A percentile compares a stretch with the other conserved stretches of the same genome.
Conservation (phyloP, 2,797 vertebrate genomes). For the Nannoperca australis region DNA sequence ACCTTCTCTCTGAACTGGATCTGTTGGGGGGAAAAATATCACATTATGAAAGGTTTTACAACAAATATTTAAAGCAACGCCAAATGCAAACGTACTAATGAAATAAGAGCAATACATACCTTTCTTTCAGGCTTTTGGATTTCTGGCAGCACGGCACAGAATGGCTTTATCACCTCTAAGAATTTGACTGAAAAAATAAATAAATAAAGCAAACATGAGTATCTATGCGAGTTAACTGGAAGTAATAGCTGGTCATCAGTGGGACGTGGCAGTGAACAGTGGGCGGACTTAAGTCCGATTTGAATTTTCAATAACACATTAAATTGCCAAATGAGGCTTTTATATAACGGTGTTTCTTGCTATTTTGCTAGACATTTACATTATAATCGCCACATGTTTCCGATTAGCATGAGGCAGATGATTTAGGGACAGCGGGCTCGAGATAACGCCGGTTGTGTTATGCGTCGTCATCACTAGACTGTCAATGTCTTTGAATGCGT, state of each 20-base stretch:
- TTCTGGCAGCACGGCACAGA: constrained; percentile 96
- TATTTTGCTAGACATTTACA: not conserved
- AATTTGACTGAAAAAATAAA: constrained; percentile 92
- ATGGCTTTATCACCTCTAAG: constrained; percentile 98
- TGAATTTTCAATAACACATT: not conserved
- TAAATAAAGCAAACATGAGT: constrained; percentile 28
- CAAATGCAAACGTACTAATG: not conserved
- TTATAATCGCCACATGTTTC: rapidly evolving
- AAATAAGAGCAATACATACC: constrained; percentile 75
- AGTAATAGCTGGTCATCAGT: constrained; percentile 14
- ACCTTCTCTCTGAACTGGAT: constrained; percentile 99
- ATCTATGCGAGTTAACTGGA: not conserved
- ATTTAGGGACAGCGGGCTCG: not conserved
- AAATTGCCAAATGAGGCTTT: not conserved
- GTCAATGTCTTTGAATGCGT: constrained; percentile 78
- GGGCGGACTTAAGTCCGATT: constrained; percentile 41
- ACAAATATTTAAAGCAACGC: not conserved
- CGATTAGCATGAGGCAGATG: rapidly evolving
- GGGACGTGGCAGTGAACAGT: constrained; percentile 74
- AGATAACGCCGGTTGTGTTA: constrained; percentile 45
- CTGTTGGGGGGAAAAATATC: constrained; percentile 73
- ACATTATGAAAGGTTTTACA: constrained; percentile 19
- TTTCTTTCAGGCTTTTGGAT: constrained; percentile 98
- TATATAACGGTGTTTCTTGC: rapidly evolving
- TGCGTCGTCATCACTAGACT: constrained; percentile 84